A percentile compares a stretch with the other conserved stretches of the same genome.
Conservation (phyloP, 2,113 vertebrate genomes). For the Rhadina sibilatrix region DNA sequence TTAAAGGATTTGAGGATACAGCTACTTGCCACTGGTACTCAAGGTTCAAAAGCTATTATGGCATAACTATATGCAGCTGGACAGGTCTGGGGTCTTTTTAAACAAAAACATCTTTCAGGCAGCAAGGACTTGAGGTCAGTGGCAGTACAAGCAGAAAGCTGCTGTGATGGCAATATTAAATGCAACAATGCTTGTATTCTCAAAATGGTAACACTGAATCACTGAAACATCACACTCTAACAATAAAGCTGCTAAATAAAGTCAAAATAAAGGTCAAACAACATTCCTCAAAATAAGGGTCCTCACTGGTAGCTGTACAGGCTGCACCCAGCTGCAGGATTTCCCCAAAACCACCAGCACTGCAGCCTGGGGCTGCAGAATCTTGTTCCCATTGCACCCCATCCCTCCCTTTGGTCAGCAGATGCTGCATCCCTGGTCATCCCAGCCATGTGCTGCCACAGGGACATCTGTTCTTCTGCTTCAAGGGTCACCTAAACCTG, state of each 20-base stretch:
- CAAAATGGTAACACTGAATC: fast-evolving
- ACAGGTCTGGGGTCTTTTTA: neutral
- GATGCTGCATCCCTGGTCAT: fast-evolving
- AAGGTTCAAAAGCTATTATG: neutral
- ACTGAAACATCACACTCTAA: fast-evolving
- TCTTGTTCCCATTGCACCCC: no score
- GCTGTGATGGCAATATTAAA: neutral
- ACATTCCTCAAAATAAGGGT: neutral
- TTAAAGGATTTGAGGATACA: neutral
- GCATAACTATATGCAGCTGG: neutral
- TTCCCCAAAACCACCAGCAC: neutral
- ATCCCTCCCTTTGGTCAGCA: neutral
- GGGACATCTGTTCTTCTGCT: neutral
- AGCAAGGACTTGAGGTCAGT: neutral
- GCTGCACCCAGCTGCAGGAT: neutral
- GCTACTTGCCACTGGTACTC: neutral
- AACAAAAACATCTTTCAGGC: fast-evolving
- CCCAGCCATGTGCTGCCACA: fast-evolving
- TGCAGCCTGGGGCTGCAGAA: neutral
- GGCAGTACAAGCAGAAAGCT: neutral
- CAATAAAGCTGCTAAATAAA: no score
- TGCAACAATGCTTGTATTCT: neutral
- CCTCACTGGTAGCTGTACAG: neutral
- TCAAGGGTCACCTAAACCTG: neutral
- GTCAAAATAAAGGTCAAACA: neutral